Evolutionary conservation across 2,797 vertebrate species (phyloP).

Genomic region (Sebastes cheni): DNA sequence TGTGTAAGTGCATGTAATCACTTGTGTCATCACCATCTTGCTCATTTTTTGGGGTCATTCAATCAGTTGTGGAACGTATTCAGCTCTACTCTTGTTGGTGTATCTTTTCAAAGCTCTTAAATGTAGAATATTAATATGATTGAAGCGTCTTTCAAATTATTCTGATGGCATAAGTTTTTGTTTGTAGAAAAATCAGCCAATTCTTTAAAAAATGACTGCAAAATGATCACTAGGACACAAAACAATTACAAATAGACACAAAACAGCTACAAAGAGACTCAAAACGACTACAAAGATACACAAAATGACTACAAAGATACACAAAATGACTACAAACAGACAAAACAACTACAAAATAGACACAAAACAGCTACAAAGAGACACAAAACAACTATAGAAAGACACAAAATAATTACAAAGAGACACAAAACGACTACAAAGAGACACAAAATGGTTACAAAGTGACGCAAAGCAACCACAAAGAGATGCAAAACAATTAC

Average conservation of each 20-base stretch:
- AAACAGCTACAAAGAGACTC: too few species aligned
- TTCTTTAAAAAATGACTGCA: neutral
- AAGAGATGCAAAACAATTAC: neutral
- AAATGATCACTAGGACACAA: neutral
- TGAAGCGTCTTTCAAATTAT: neutral
- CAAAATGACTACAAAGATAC: too few species aligned
- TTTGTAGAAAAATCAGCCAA: neutral
- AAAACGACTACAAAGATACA: too few species aligned
- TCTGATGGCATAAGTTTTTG: neutral
- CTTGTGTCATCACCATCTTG: neutral
- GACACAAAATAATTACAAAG: too few species aligned
- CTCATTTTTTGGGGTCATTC: neutral
- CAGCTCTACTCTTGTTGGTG: neutral
- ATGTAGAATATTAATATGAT: neutral
- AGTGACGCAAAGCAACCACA: neutral
- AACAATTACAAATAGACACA: too few species aligned
- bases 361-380: too few species aligned
- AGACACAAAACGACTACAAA: accelerated
- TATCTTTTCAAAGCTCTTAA: neutral
- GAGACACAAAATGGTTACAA: neutral
- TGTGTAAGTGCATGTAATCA: neutral
- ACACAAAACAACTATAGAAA: too few species aligned
- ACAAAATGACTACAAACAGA: too few species aligned
- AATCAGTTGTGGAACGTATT: neutral
- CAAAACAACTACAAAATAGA: too few species aligned